phyloP scores from a whole-genome alignment of 2,888 invertebrate species.

The Antheraea assamensis region DNA sequence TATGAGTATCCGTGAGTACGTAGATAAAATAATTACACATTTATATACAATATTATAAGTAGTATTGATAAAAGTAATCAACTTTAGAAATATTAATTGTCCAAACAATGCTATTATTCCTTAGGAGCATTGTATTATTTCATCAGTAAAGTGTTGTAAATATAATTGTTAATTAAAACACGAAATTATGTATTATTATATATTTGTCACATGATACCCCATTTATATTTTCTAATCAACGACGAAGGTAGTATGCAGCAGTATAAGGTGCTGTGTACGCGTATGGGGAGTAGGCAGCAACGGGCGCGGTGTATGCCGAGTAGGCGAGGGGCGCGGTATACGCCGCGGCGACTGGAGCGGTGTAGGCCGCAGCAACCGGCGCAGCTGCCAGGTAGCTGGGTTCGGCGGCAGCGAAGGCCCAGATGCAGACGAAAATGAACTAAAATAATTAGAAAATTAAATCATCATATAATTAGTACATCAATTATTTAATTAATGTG shows the following conservation, averaged over 20 bases:
- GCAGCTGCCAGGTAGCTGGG: slow-evolving; percentile 48
- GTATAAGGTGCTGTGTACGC: slow-evolving; percentile 56
- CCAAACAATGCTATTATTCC: too few species aligned
- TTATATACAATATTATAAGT: too few species aligned
- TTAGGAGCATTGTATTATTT: too few species aligned
- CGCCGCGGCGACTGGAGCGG: slow-evolving; percentile 48
- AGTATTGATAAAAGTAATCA: too few species aligned
- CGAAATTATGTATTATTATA: neutral
- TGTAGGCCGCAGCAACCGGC: slow-evolving; percentile 46
- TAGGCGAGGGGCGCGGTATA: slow-evolving; percentile 56
- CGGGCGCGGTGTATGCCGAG: slow-evolving; percentile 47
- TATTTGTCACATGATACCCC: neutral
- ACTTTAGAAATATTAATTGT: too few species aligned
- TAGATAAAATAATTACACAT: too few species aligned
- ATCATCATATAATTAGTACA: too few species aligned
- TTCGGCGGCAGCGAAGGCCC: slow-evolving; percentile 62
- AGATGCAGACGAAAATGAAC: slow-evolving; percentile 61
- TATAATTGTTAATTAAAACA: too few species aligned
- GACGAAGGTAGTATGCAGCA: slow-evolving; percentile 48
- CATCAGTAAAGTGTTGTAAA: too few species aligned
- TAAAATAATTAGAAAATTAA: slow-evolving; percentile 34
- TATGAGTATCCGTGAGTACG: too few species aligned
- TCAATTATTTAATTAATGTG: too few species aligned
- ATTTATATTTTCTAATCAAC: slow-evolving; percentile 27
- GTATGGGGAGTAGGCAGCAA: slow-evolving; percentile 52